phyloP scores from a whole-genome alignment of 2,888 invertebrate genomes.

The Tubulanus polymorphus region DNA sequence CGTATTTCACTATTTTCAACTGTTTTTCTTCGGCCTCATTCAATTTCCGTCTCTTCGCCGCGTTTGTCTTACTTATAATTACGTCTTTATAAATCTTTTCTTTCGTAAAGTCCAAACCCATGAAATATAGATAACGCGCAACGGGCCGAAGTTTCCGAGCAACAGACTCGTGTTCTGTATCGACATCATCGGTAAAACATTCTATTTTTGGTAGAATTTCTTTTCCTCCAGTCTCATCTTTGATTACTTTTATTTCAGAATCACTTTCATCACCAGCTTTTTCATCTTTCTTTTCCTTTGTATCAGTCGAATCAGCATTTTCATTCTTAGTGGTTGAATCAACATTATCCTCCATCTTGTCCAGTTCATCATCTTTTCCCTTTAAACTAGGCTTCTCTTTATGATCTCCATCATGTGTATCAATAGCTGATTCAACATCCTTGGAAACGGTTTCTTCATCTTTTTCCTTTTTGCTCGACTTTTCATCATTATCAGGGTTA shows the following conservation, averaged over 20 bases:
- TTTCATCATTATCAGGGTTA: neutral
- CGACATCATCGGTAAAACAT: neutral
- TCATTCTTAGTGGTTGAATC: neutral
- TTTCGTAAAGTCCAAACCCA: constrained; percentile 85
- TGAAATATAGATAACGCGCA: constrained; percentile 86
- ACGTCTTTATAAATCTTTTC: constrained; percentile 92
- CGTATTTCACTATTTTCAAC: neutral
- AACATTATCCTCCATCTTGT: neutral
- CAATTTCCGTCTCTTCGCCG: constrained; percentile 64
- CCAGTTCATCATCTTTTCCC: neutral
- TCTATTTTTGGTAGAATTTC: neutral
- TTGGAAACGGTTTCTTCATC: neutral
- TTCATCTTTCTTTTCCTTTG: neutral
- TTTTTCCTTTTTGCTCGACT: neutral
- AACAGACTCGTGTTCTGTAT: neutral
- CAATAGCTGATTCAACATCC: neutral
- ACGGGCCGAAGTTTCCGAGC: constrained; percentile 55
- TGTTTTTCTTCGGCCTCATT: constrained; percentile 30
- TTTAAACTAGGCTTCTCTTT: too few species aligned
- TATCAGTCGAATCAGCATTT: neutral
- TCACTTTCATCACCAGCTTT: neutral
- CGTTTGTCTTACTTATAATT: constrained; percentile 60
- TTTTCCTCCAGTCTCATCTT: neutral
- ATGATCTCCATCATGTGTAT: neutral
- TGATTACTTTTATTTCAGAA: neutral